phyloP scores from a whole-genome alignment of 2,888 invertebrate species.

The Phengaris alcon region DNA sequence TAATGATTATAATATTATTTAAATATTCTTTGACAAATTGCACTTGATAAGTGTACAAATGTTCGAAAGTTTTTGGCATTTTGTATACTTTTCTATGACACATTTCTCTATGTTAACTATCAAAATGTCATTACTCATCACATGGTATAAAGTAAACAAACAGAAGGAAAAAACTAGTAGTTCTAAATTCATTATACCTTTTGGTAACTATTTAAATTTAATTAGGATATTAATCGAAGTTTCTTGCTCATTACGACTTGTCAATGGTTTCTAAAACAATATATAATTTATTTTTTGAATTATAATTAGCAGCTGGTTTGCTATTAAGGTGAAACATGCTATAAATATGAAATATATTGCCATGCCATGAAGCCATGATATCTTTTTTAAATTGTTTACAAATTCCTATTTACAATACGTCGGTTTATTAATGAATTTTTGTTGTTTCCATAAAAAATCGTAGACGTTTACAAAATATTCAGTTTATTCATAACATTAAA shows the following conservation, averaged over 20 bases:
- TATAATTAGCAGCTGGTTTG: not conserved
- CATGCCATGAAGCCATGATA: conserved; percentile 1
- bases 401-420: not conserved
- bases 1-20: too few relatives aligned
- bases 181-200: not conserved
- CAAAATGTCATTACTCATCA: not conserved
- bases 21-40: too few relatives aligned
- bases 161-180: not conserved
- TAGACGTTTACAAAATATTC: too few relatives aligned
- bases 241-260: conserved; percentile 12
- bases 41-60: too few relatives aligned
- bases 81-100: not conserved
- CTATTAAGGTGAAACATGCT: not conserved
- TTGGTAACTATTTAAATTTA: not conserved
- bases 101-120: not conserved
- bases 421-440: too few relatives aligned
- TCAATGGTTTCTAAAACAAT: not conserved
- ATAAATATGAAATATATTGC: conserved; percentile 4
- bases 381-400: not conserved
- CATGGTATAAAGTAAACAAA: too few relatives aligned
- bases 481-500: too few relatives aligned
- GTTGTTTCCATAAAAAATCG: too few relatives aligned
- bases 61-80: too few relatives aligned
- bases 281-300: not conserved
- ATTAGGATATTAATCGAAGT: not conserved